These are phyloP conservation scores for Scylla paramamosain DNA, from an alignment of 1,140 invertebrate genomes.

Conservation along the genomic window DNA sequence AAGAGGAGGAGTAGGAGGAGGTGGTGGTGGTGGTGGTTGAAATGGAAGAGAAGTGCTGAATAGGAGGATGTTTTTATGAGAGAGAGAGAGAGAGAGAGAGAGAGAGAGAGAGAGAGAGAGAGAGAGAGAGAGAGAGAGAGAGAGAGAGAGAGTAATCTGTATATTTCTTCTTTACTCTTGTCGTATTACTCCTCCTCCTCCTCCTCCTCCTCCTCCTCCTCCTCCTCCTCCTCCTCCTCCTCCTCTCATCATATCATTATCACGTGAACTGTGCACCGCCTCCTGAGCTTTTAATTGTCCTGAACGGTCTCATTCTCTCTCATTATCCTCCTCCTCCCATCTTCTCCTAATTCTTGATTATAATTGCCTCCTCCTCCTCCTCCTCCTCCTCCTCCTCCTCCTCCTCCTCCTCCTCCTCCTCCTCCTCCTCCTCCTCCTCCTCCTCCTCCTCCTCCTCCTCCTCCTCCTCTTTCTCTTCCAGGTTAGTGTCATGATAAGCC, in stretches of 20 bases:
- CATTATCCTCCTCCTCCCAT: not conserved
- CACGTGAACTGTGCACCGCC: no score
- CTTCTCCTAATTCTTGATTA: not conserved
- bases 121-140: not conserved
- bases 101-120: not conserved
- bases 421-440: no score
- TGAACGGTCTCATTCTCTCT: not conserved
- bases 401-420: not conserved
- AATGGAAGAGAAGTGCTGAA: not conserved
- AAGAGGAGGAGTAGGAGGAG: not conserved
- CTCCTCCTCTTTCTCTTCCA: no score
- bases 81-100: constrained; percentile 3
- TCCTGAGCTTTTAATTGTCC: not conserved
- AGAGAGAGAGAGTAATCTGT: not conserved
- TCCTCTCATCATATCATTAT: no score
- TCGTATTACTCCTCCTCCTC: not conserved
- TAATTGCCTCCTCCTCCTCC: not conserved
- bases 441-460: no score
- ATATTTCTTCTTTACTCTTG: not conserved
- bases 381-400: not conserved
- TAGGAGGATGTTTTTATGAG: not conserved
- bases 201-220: not conserved
- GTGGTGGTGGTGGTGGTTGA: not conserved
- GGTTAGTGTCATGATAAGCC: no score
- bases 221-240: not conserved